Percentiles rank a stretch among this genome's conserved stretches.
Conservation (phyloP, 2,888 invertebrate genomes). For the Drosophila kokeensis region DNA sequence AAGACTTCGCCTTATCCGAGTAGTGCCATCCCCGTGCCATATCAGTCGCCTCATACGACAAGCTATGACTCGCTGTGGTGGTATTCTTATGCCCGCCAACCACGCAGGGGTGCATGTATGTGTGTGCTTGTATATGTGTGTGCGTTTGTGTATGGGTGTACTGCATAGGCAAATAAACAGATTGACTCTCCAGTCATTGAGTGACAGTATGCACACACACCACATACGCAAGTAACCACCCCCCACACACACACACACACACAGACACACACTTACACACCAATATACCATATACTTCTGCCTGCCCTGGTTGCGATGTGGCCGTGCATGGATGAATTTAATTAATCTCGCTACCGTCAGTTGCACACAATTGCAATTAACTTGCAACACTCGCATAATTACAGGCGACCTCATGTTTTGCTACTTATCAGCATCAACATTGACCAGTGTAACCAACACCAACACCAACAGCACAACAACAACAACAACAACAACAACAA, state of each 20-base stretch:
- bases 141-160: conserved; percentile 1
- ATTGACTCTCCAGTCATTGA: conserved; percentile 65
- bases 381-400: conserved; percentile 83
- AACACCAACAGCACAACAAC: conserved; percentile 8
- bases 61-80: no score
- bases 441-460: conserved; percentile 50
- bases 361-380: conserved; percentile 84
- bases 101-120: no score
- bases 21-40: no score
- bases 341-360: conserved; percentile 83
- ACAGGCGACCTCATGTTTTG: conserved; percentile 83
- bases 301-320: conserved; percentile 25
- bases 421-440: conserved; percentile 82
- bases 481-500: conserved; percentile 9
- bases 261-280: background rate
- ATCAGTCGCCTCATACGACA: no score
- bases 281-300: background rate
- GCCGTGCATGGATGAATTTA: conserved; percentile 75
- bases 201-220: conserved; percentile 26
- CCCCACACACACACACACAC: background rate
- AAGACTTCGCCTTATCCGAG: no score
- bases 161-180: conserved; percentile 70
- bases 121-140: conserved; percentile 12
- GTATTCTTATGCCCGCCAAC: no score
- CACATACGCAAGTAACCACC: background rate